phyloP scores from a whole-genome alignment of 2,888 invertebrate species.

The Zhuqinia jingwanae region DNA sequence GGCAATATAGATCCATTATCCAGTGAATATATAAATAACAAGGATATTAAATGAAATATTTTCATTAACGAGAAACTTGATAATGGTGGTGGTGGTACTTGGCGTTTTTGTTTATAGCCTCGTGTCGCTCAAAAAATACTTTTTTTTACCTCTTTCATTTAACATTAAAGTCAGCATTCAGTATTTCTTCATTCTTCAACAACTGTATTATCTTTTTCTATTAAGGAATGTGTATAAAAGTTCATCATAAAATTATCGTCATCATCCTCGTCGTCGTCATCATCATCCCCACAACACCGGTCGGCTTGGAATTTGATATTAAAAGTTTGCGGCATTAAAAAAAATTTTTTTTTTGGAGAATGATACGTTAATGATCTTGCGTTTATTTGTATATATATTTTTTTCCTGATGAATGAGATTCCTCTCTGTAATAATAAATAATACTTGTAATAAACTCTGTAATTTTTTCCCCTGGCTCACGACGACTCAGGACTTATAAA shows the following conservation, averaged over 20 bases:
- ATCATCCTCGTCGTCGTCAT: neutral
- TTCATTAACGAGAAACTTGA: constrained; percentile 35
- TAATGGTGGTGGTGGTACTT: too few relatives aligned
- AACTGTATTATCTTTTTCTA: constrained; percentile 9
- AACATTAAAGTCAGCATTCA: too few relatives aligned
- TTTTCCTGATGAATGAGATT: constrained; percentile 1
- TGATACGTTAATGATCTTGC: constrained; percentile 42
- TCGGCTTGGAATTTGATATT: too few relatives aligned
- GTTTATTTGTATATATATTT: neutral
- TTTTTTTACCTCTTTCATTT: constrained; percentile 28
- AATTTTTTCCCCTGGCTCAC: too few relatives aligned
- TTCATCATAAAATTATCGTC: neutral
- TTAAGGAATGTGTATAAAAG: neutral
- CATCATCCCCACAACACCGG: neutral
- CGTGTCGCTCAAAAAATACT: neutral
- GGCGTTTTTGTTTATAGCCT: constrained; percentile 42
- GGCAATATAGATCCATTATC: constrained; percentile 36
- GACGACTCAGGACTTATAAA: constrained; percentile 1
- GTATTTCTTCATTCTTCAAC: neutral
- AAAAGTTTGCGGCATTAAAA: too few relatives aligned
- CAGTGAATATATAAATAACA: constrained; percentile 12
- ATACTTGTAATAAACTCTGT: neutral
- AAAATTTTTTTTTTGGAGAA: too few relatives aligned
- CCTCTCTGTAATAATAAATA: constrained; percentile 11
- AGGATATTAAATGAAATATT: constrained; percentile 1